phyloP scores from a whole-genome alignment of 2,797 vertebrate genomes.

The Falco concolor region DNA sequence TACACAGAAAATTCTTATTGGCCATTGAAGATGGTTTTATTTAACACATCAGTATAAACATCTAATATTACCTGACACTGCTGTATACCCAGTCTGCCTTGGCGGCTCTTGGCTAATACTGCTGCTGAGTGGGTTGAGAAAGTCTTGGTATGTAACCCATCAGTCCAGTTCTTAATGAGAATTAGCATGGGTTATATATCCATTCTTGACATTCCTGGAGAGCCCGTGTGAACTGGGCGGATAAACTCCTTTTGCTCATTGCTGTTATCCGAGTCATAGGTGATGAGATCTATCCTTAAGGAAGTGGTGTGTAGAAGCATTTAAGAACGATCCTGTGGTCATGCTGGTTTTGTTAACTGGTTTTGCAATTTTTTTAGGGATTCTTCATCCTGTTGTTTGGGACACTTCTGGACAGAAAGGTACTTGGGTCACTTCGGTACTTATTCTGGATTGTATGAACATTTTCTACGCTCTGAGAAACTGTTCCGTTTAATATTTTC shows the following conservation, averaged over 20 bases:
- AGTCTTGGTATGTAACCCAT: background rate
- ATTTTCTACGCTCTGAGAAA: background rate
- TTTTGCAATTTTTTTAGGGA: slow-evolving; percentile 63
- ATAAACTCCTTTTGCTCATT: background rate
- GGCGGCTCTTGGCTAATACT: background rate
- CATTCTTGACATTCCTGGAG: background rate
- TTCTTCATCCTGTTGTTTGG: slow-evolving; percentile 79
- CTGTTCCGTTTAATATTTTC: background rate
- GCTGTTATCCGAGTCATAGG: background rate
- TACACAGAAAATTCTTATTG: background rate
- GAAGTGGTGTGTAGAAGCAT: background rate
- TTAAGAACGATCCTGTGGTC: background rate
- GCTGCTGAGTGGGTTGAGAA: background rate
- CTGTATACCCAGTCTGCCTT: background rate
- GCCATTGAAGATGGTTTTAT: background rate
- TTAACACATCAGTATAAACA: background rate
- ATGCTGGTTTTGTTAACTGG: background rate
- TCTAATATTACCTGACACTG: background rate
- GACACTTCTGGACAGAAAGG: slow-evolving; percentile 77
- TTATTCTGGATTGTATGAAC: background rate
- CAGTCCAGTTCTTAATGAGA: background rate
- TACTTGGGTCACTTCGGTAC: background rate
- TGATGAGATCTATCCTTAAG: background rate
- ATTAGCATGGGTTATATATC: background rate
- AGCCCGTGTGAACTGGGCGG: rapidly evolving